A percentile compares a stretch with the other conserved stretches of the same genome.
Evolutionary conservation across 2,797 vertebrate genomes (phyloP).

Genomic region (Danionella dracula): DNA sequence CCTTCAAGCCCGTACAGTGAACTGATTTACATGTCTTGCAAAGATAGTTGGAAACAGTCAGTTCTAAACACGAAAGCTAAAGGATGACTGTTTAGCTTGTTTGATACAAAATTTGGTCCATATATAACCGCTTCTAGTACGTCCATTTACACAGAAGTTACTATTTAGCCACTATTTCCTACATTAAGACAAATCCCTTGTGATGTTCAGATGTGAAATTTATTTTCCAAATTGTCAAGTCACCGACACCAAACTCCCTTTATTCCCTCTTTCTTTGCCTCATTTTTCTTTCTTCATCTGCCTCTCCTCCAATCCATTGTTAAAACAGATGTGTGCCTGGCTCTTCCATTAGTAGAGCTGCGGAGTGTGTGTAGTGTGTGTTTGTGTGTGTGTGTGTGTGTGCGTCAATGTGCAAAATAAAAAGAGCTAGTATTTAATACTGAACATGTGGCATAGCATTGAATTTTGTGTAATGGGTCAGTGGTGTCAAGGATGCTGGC

Average conservation of each 20-base stretch:
- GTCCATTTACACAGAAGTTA: no score
- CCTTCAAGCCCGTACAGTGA: no score
- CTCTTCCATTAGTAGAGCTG: conserved; percentile 33
- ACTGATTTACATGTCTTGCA: no score
- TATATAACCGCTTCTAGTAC: no score
- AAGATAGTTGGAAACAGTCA: no score
- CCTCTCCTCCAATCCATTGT: conserved; percentile 10
- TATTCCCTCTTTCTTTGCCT: not conserved
- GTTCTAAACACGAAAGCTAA: no score
- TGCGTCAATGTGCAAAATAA: conserved; percentile 2
- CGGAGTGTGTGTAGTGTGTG: conserved; percentile 10
- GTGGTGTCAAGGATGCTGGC: not conserved
- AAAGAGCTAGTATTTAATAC: conserved; percentile 26
- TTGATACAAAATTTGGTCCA: no score
- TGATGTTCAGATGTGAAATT: not conserved
- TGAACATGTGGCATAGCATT: conserved; percentile 30
- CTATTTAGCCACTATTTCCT: no score
- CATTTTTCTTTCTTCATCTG: not conserved
- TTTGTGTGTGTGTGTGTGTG: conserved; percentile 17
- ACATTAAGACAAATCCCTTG: no score
- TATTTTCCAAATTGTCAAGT: not conserved
- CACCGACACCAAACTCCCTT: conserved; percentile 8
- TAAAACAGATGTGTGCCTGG: conserved; percentile 42
- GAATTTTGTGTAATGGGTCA: conserved; percentile 31
- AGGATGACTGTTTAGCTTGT: no score